A percentile compares a stretch with the other conserved stretches of the same genome.
phyloP scores from a whole-genome alignment of 2,888 invertebrate genomes.

The Oscheius onirici region DNA sequence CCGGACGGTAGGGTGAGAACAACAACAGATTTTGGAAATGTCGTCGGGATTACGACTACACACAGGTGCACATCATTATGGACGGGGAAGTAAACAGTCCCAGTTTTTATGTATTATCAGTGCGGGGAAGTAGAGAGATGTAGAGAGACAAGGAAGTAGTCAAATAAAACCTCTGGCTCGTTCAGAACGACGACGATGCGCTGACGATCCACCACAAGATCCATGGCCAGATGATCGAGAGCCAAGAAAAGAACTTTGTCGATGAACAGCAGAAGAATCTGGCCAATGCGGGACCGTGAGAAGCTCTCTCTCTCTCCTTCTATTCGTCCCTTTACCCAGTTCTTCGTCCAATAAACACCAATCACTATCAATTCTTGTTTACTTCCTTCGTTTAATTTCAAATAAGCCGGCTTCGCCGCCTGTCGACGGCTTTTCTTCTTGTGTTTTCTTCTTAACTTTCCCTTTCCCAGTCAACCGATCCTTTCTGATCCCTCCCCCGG shows the following conservation, averaged over 20 bases:
- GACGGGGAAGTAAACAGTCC: too few species aligned
- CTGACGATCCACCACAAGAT: conserved; percentile 26
- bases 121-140: too few species aligned
- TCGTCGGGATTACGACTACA: too few species aligned
- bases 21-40: too few species aligned
- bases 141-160: too few species aligned
- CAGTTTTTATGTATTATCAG: too few species aligned
- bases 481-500: too few species aligned
- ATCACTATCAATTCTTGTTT: background rate
- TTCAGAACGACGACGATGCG: conserved; percentile 26
- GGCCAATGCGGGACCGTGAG: background rate
- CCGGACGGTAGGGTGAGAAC: too few species aligned
- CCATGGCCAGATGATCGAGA: conserved; percentile 29
- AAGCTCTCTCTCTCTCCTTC: background rate
- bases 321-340: background rate
- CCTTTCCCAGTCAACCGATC: too few species aligned
- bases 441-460: background rate
- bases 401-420: background rate
- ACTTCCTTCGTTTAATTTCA: background rate
- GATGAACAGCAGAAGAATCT: conserved; percentile 26
- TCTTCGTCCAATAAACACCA: background rate
- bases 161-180: too few species aligned
- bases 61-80: too few species aligned
- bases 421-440: background rate
- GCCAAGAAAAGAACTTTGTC: conserved; percentile 30